Evolutionary conservation across 2,797 vertebrate genomes (phyloP).

Genomic region (Picus viridis): DNA sequence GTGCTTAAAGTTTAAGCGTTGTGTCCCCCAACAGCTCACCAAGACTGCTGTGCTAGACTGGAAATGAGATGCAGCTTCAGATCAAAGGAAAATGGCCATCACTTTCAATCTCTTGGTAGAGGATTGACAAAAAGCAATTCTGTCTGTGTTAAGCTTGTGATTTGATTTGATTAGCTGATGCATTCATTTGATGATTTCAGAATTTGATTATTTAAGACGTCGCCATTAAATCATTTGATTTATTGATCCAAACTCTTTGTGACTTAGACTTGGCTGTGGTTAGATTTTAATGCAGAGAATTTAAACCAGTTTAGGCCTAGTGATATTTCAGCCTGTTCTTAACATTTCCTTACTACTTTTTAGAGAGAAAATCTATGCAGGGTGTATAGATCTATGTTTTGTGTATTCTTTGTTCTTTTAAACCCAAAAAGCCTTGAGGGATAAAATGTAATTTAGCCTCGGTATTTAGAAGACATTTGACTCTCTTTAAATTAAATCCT

Average conservation of each 20-base stretch:
- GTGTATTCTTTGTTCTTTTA: conserved; percentile 8
- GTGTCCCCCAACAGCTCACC: background rate
- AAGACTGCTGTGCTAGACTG: background rate
- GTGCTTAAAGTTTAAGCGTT: too few species aligned
- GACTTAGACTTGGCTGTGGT: background rate
- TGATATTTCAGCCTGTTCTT: background rate
- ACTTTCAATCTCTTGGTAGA: background rate
- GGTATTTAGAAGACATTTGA: background rate
- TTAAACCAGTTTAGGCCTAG: background rate
- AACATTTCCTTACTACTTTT: background rate
- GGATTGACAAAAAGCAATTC: conserved; percentile 50
- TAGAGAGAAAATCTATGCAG: background rate
- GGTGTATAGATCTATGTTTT: background rate
- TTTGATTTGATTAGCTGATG: conserved; percentile 33
- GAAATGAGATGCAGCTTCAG: background rate
- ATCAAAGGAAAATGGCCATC: background rate
- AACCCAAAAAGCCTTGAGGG: background rate
- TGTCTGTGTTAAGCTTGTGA: background rate
- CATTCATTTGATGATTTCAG: conserved; percentile 11
- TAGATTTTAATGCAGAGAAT: conserved; percentile 5
- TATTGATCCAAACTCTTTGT: conserved; percentile 16
- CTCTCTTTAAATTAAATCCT: conserved; percentile 27
- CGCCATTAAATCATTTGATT: background rate
- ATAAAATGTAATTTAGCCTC: conserved; percentile 16
- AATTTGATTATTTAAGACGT: conserved; percentile 29